Base-by-base conservation (phyloP, 2,113 vertebrate species). In the Arvicanthis niloticus region DNA sequence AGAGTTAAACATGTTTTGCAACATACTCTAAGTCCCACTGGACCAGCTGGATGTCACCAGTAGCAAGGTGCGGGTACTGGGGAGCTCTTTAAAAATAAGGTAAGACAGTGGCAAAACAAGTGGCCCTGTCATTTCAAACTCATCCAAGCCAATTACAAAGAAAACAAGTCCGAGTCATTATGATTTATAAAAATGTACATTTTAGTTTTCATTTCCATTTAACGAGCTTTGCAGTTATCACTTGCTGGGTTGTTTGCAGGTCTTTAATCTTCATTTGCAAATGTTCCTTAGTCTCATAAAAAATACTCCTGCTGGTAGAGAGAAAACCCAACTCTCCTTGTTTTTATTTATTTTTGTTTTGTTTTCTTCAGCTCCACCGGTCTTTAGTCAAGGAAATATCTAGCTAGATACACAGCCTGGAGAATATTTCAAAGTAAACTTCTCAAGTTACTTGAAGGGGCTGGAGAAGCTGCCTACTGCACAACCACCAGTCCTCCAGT, bases 191-290 rank as follows among this genome's bases (percentile, higher is more conserved):
- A 98, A 98, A 98, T 98, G 98, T 91, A 97, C 97, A 96, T 97
- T 98, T 97, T 97, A 98, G 98, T 98, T 98, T 98, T 98, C 98
- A 98, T 98, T 98, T 98, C 98, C 97, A 98, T 98, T 97, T 97
- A 94, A 97, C 96, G 94, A 97, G 93, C 96, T 97, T 97, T 72
- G 96, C 95, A 98, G 94, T 96, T 98, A 97, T 98, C 98, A 88
- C 92, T 96, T 86, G 92, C 88, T 95, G 91, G n/a, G 89, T 96
- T 98, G 97, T 98, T 98, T 98, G 97, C 93, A 67, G 95, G 98
- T 95, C 93, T 94, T 98, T 98, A 98, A 98, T 98, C 97, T 98
- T 98, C 95, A 91, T 98, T 98, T 98, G 86, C 94, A 98, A 98
- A 97, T 97, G 96, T 86, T 91, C 72, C 98, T 98, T 98, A 97